Evolutionary conservation across 2,888 invertebrate genomes (phyloP).

Genomic region (Neoaliturus tenellus): DNA sequence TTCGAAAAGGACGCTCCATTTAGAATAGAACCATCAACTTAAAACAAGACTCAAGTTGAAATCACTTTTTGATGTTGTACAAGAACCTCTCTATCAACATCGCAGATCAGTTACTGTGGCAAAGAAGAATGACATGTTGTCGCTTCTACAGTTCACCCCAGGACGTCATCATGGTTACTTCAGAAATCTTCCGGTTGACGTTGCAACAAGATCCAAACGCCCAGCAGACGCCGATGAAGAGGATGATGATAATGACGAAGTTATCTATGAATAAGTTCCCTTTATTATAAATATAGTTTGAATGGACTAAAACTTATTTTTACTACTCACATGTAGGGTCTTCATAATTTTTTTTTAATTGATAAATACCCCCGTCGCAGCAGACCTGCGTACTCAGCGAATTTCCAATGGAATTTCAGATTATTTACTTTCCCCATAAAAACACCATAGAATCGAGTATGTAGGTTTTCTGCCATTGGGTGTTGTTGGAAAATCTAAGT

Average conservation of each 20-base stretch:
- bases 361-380: not conserved
- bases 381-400: slow-evolving; percentile 9
- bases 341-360: not conserved
- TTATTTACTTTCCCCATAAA: no score
- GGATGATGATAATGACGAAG: slow-evolving; percentile 27
- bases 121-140: slow-evolving; percentile 25
- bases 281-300: not conserved
- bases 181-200: slow-evolving; percentile 30
- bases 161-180: slow-evolving; percentile 30
- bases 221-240: slow-evolving; percentile 33
- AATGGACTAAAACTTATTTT: not conserved
- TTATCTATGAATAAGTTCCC: slow-evolving; percentile 16
- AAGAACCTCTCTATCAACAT: slow-evolving; percentile 29
- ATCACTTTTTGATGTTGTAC: slow-evolving; percentile 20
- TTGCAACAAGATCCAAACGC: slow-evolving; percentile 21
- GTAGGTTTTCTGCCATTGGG: no score
- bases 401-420: not conserved
- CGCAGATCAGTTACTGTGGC: slow-evolving; percentile 14
- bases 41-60: slow-evolving; percentile 26
- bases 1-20: no score
- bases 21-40: no score
- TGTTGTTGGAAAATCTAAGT: no score
- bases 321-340: not conserved
- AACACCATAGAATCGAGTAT: no score
- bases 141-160: slow-evolving; percentile 15